Evolutionary conservation across 2,888 invertebrate species (phyloP).

Genomic region (Melanostoma scalare): DNA sequence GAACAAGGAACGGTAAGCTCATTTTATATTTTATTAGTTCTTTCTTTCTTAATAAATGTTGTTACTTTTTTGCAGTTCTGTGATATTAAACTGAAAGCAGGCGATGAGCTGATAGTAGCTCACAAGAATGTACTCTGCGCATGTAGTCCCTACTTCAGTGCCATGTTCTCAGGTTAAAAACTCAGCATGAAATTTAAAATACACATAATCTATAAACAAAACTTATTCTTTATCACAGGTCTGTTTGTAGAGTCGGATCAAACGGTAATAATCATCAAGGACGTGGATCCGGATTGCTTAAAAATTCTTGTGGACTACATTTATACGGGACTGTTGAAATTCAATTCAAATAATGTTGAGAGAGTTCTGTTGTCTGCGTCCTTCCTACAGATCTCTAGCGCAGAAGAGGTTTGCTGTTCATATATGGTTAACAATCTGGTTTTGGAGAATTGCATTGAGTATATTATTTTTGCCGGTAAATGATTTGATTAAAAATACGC

Average conservation of each 20-base stretch:
- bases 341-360: constrained; percentile 74
- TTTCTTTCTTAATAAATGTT: background rate
- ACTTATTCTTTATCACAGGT: constrained; percentile 59
- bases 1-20: constrained; percentile 8
- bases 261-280: constrained; percentile 74
- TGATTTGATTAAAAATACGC: background rate
- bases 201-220: background rate
- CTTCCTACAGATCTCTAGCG: constrained; percentile 75
- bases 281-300: constrained; percentile 74
- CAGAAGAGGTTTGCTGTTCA: constrained; percentile 74
- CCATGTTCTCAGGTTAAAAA: constrained; percentile 75
- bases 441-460: constrained; percentile 75
- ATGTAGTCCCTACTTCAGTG: constrained; percentile 76
- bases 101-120: constrained; percentile 71
- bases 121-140: constrained; percentile 76
- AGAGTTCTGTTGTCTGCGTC: constrained; percentile 74
- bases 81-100: constrained; percentile 74
- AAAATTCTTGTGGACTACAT: constrained; percentile 75
- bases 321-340: constrained; percentile 75
- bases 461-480: constrained; percentile 75
- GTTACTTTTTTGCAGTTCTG: constrained; percentile 71
- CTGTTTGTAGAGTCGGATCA: constrained; percentile 75
- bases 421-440: constrained; percentile 74
- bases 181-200: background rate
- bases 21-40: background rate